Evolutionary conservation across 2,888 invertebrate species (phyloP), one percentile per base, ranked within the genome.

Genomic region (Nephrotoma appendiculata): DNA sequence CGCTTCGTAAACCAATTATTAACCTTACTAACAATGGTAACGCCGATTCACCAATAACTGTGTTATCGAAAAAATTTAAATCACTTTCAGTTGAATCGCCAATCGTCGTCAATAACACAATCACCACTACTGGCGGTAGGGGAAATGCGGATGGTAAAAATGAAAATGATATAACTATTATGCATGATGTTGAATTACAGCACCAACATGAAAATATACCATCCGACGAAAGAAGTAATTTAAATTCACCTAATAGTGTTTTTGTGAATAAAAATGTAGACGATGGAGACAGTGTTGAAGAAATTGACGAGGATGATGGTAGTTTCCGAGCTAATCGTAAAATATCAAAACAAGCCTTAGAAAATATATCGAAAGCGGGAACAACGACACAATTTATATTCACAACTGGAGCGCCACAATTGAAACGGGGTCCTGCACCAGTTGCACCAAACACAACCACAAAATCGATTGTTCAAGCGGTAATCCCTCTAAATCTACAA

Each of bases 281-380:
- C 5, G 85, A 88, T n/a, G 86, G 87, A 43, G 87, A 87, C 87
- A 88, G 89, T 87, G 87, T 86, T 88, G 88, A 88, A 86, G 88
- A 88, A 88, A 87, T 88, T 88, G 88, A 89, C 87, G 88, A 88
- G 71, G 87, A 88, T 87, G 91, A 91, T 42, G 90, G 88, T 57
- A 88, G 88, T 88, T 44, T 87, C 88, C 87, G 88, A 88, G 88
- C 83, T 93, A 94, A 89, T 85, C 90, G 89, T 87, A 89, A 88
- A 52, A 88, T 90, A 88, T 93, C 94, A 7, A 93, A 93, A 89
- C 91, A 92, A n/a, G 94, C 95, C 9, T 91, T 95, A 86, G 95
- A 95, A 89, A 94, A 94, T 89, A 95, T 95, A 89, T 93, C 94
- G 45, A 94, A 94, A 90, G 95, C 94, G 87, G 94, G 95, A n/a